Evolutionary conservation across 2,888 invertebrate genomes (phyloP), one percentile per base, ranked within the genome.

Genomic region (Amitus sp.): DNA sequence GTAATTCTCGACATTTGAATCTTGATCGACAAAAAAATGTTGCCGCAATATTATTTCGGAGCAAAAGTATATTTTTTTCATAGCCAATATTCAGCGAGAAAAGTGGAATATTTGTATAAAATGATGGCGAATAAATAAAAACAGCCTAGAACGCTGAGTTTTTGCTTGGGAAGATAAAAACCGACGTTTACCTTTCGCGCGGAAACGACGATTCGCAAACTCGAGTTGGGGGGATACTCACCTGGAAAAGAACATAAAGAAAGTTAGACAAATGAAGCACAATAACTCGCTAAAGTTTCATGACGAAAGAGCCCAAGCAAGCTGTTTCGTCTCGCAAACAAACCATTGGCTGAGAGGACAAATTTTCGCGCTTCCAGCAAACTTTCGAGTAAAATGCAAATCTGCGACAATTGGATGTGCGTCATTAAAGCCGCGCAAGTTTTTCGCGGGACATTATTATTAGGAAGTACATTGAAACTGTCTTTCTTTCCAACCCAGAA

Each of bases 241-340:
- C 62, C 62, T 62, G 50, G 53, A 62, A 62, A 62, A 62, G 54
- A 62, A 43, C 57, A 62, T 57, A 58, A 62, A 62, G 62, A 58
- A 62, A 62, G 62, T 62, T 58, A 62, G 58, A 62, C 62, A 62
- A 62, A 62, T 58, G 62, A 54, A 48, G 43, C 47, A 58, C 55
- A 58, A 54, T 62, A 54, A 62, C 47, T 58, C 33, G 51, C 48
- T 50, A 58, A 62, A 62, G 62, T 58, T 58, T 27, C 46, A 47
- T 46, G 42, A 53, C 53, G 53, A 42, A 27, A 42, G 49, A 62
- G 28, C 50, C 43, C 10, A 45, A 42, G 47, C 59, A 59, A 55
- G 63, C 52, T 59, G 47, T 55, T 59, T 59, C 63, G 47, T 52
- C 52, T 43, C 59, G 54, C 63, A 52, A 54, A 55, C 50, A 49